Evolutionary conservation across 2,797 vertebrate species (phyloP).

Genomic region (Myotis myotis): DNA sequence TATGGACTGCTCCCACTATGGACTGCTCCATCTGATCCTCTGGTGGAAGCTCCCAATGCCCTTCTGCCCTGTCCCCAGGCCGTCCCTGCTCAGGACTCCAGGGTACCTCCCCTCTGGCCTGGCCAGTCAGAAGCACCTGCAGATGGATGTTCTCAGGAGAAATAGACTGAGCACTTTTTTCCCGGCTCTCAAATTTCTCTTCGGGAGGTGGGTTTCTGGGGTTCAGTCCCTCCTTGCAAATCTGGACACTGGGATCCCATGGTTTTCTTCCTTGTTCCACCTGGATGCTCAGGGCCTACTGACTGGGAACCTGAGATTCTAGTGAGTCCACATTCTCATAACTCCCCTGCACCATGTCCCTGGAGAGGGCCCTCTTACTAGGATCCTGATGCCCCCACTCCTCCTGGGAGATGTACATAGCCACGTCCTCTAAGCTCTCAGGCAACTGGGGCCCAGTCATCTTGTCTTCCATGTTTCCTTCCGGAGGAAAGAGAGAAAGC

Average conservation of each 20-base stretch:
- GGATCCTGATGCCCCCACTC: slow-evolving; percentile 75
- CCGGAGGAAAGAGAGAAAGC: slow-evolving; percentile 78
- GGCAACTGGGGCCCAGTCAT: slow-evolving; percentile 72
- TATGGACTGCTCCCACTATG: slow-evolving; percentile 39
- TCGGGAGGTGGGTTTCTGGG: slow-evolving; percentile 47
- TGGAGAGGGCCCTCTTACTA: slow-evolving; percentile 60
- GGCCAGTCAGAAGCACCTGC: slow-evolving; percentile 56
- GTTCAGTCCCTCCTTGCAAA: slow-evolving; percentile 36
- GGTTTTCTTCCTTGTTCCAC: slow-evolving; percentile 62
- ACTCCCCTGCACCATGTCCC: slow-evolving; percentile 77
- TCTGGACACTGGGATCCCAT: slow-evolving; percentile 60
- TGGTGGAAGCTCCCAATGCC: slow-evolving; percentile 59
- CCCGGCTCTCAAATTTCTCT: slow-evolving; percentile 67
- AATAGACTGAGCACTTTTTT: slow-evolving; percentile 41
- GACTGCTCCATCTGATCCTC: slow-evolving; percentile 51
- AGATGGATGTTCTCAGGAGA: slow-evolving; percentile 22
- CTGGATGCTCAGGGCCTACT: slow-evolving; percentile 57
- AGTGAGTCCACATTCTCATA: slow-evolving; percentile 80
- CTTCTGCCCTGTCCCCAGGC: slow-evolving; percentile 56
- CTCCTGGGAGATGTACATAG: slow-evolving; percentile 71
- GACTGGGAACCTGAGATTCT: slow-evolving; percentile 69
- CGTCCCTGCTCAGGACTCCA: slow-evolving; percentile 75
- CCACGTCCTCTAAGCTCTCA: slow-evolving; percentile 67
- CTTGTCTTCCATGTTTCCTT: slow-evolving; percentile 77
- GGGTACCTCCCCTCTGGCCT: slow-evolving; percentile 64